Base-by-base conservation (phyloP, 2,888 invertebrate genomes). In the Graphium colonna region DNA sequence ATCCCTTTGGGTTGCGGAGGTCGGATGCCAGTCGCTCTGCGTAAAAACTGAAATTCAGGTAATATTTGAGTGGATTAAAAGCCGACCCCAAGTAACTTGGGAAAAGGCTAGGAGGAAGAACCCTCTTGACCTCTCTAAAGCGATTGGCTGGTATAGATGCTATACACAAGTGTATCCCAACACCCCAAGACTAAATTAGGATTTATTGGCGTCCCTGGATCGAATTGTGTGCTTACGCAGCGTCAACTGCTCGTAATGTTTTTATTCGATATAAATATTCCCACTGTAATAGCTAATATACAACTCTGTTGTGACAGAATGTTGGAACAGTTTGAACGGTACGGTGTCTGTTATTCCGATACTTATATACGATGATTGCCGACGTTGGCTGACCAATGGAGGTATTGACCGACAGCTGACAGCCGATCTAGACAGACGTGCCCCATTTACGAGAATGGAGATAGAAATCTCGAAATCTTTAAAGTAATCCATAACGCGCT, bases 331-430 rank as follows among this genome's bases (percentile, higher is more conserved):
- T 60, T 63, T 56, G 52, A 71, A 69, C 69, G 68, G 72, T 68
- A 66, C 60, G 59, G 62, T 59, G 60, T 65, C 64, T 63, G 64
- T 69, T 66, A 68, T 65, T 69, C 63, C 62, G 63, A 66, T 51
- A 44, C 66, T 60, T 66, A 65, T 67, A 66, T 64, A 63, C 60
- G 65, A 64, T 69, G 72, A 75, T 73, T 71, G 69, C 76, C 73
- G 74, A 76, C 74, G 77, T 67, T 71, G 77, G 71, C 81, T 77
- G 64, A 79, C 79, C 81, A 75, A 79, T 60, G 69, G 68, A 65
- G 66, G 60, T 68, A 66, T 64, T 63, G 68, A 61, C 68, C 69
- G 73, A 75, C 72, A 71, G 69, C 65, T 73, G 80, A 75, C 75
- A 68, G 57, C 67, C 62, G 61, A 55, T 61, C 69, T 66, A 64